Percentiles rank a stretch among this genome's conserved stretches.
phyloP scores from a whole-genome alignment of 2,888 invertebrate genomes.

The Mimas tiliae region DNA sequence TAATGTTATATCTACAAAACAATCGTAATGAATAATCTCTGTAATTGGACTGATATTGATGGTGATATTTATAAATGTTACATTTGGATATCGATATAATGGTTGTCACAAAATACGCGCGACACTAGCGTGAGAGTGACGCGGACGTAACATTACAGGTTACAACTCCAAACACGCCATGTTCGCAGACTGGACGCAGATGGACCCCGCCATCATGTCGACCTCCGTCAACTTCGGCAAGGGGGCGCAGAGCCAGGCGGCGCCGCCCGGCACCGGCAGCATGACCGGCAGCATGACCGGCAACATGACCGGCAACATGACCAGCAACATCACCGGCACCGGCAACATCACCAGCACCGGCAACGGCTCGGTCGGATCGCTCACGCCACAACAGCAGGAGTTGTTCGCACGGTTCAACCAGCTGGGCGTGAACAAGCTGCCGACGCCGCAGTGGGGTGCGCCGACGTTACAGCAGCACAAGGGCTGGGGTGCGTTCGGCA shows the following conservation, averaged over 20 bases:
- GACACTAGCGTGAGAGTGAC: background rate
- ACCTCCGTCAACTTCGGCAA: slow-evolving; percentile 86
- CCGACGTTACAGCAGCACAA: slow-evolving; percentile 31
- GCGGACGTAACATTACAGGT: slow-evolving; percentile 48
- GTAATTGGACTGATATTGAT: no score
- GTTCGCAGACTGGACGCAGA: slow-evolving; percentile 93
- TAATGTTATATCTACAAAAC: no score
- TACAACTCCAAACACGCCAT: slow-evolving; percentile 67
- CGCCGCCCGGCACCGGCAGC: background rate
- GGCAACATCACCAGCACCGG: slow-evolving; percentile 39
- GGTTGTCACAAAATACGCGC: background rate
- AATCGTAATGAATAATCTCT: no score
- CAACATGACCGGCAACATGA: slow-evolving; percentile 15
- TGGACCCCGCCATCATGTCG: slow-evolving; percentile 96
- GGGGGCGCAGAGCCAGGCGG: slow-evolving; percentile 37
- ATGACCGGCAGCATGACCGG: slow-evolving; percentile 36
- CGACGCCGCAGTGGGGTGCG: slow-evolving; percentile 31
- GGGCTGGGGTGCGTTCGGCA: slow-evolving; percentile 35
- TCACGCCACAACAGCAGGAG: slow-evolving; percentile 67
- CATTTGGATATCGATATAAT: background rate
- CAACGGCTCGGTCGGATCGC: slow-evolving; percentile 32
- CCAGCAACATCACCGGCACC: no score
- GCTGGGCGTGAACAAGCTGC: slow-evolving; percentile 45
- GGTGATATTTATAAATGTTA: background rate
- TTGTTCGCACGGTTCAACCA: slow-evolving; percentile 75